These are phyloP conservation scores for Bemisia tabaci DNA, from an alignment of 1,140 invertebrate genomes.

Conservation along the genomic window DNA sequence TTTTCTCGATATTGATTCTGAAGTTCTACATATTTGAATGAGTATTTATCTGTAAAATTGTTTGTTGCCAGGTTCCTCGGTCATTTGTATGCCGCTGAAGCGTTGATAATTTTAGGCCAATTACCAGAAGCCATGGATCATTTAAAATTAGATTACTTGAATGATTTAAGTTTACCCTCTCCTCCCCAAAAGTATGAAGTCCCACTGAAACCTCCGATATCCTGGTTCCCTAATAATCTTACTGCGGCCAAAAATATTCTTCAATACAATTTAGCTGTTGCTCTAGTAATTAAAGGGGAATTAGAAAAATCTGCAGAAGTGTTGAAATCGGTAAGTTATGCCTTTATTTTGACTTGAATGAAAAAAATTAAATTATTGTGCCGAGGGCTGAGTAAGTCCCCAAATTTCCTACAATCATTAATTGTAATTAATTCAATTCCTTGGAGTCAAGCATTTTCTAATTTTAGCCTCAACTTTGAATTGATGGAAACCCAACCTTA, in stretches of 20 bases:
- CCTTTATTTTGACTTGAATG: no score
- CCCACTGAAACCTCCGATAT: slow-evolving; percentile 16
- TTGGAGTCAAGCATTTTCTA: no score
- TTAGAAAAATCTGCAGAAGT: slow-evolving; percentile 53
- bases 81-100: slow-evolving; percentile 80
- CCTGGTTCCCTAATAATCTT: slow-evolving; percentile 55
- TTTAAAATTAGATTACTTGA: slow-evolving; percentile 62
- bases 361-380: no score
- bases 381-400: no score
- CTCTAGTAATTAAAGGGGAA: slow-evolving; percentile 60
- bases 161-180: slow-evolving; percentile 36
- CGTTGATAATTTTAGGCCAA: slow-evolving; percentile 68
- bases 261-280: slow-evolving; percentile 67
- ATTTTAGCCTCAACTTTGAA: no score
- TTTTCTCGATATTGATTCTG: no score
- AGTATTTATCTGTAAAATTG: no score
- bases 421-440: no score
- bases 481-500: no score
- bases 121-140: slow-evolving; percentile 71
- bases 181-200: slow-evolving; percentile 12
- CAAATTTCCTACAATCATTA: no score
- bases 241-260: slow-evolving; percentile 50
- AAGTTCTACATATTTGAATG: no score
- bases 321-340: slow-evolving; percentile 40
- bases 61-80: slow-evolving; percentile 55